Conservation (phyloP, 2,888 invertebrate genomes). For the Selenia dentaria region DNA sequence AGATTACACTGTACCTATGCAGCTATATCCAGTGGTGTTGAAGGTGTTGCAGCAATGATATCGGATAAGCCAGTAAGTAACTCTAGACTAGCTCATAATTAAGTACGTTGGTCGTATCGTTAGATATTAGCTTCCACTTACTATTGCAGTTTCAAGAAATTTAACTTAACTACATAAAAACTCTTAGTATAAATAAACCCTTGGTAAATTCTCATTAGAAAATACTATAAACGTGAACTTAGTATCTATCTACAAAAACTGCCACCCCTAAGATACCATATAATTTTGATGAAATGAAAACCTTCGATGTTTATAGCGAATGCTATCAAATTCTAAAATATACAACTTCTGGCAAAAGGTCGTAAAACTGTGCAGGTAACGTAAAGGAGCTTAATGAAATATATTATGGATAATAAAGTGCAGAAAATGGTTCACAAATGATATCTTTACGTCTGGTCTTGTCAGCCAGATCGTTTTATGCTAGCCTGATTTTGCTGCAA, state of each 20-base stretch:
- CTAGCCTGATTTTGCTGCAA: constrained; percentile 27
- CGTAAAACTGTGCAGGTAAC: constrained; percentile 41
- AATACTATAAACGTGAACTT: background rate
- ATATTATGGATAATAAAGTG: constrained; percentile 48
- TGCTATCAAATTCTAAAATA: constrained; percentile 37
- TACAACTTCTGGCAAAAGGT: constrained; percentile 39
- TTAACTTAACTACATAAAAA: constrained; percentile 9
- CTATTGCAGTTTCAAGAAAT: too few species aligned
- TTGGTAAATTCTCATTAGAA: constrained; percentile 7
- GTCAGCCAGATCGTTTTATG: constrained; percentile 54
- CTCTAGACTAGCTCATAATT: constrained; percentile 32
- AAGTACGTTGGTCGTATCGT: constrained; percentile 27
- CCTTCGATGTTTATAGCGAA: constrained; percentile 5
- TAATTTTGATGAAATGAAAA: constrained; percentile 11
- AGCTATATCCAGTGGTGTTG: constrained; percentile 27
- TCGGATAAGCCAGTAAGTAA: constrained; percentile 41
- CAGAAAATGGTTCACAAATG: constrained; percentile 50
- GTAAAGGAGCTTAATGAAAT: constrained; percentile 40
- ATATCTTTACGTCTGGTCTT: constrained; percentile 56
- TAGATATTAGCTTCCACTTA: constrained; percentile 13
- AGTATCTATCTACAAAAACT: constrained; percentile 9
- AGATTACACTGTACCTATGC: constrained; percentile 16
- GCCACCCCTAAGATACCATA: too few species aligned
- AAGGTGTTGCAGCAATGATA: constrained; percentile 38
- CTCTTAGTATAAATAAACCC: constrained; percentile 5